These are phyloP conservation scores for Microctonus hyperodae DNA, from an alignment of 2,888 invertebrate genomes.

Conservation along the genomic window DNA sequence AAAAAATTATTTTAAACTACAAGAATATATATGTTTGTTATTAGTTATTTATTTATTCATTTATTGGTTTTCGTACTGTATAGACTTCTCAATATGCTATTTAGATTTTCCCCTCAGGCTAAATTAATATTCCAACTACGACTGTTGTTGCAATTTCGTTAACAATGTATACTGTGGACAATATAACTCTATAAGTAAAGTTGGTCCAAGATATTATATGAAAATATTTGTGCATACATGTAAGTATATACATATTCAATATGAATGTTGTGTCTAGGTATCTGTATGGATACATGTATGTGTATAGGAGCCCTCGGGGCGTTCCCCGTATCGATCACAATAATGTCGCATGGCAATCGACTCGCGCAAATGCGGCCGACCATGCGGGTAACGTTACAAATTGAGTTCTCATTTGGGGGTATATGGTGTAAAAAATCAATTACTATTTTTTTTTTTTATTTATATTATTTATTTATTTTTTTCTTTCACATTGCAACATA, in stretches of 20 bases:
- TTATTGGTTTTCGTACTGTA: neutral
- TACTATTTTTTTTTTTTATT: neutral
- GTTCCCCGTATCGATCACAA: conserved; percentile 53
- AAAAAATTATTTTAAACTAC: neutral
- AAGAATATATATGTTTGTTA: neutral
- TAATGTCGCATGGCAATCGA: conserved; percentile 55
- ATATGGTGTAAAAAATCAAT: conserved; percentile 27
- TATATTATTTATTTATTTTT: neutral
- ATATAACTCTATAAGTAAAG: neutral
- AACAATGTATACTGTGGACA: neutral
- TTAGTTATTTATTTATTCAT: neutral
- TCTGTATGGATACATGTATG: conserved; percentile 13
- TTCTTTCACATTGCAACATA: neutral
- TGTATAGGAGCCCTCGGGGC: conserved; percentile 37
- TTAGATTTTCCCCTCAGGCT: neutral
- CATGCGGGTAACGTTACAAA: conserved; percentile 46
- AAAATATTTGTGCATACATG: neutral
- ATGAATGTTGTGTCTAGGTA: no score
- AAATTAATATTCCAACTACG: neutral
- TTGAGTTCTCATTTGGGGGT: conserved; percentile 39
- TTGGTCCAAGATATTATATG: neutral
- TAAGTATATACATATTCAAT: neutral
- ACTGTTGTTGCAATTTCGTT: conserved; percentile 1
- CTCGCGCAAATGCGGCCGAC: conserved; percentile 59
- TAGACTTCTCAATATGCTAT: neutral